Base-by-base conservation (phyloP, 2,797 vertebrate species). In the Echeneis naucrates region DNA sequence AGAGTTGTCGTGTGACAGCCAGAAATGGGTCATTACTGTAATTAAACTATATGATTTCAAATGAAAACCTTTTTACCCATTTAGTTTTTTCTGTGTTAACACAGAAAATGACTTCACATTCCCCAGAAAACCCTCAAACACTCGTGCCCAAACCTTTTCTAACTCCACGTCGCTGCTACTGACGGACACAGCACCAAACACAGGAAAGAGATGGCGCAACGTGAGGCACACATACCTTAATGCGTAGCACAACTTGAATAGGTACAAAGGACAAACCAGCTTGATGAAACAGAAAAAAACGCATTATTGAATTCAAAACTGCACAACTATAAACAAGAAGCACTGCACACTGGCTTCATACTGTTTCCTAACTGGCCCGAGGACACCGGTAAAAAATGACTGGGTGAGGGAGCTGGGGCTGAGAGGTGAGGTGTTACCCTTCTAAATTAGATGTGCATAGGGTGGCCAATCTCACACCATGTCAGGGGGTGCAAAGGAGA, bases 351-450 rank as follows among this genome's bases (percentile, higher is more conserved):
- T 62, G 40, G 27, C 58, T 21, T 67, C 65, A 60, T 5, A 26
- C 59, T 60, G 50, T 58, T 52, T 65, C 30, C 69, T 89, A 88
- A 91, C 84, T 82, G 80, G 79, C 66, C 14, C 32, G 56, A 44
- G 53, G 24, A 16, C n/a, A 19, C 44, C 48, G 33, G 44, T 54
- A 38, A 47, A 47, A 68, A 61, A 58, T 4, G 12, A 21, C 5
- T 30, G 17, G 16, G 5, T 37, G 59, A 48, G 27, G 21, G 26
- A 67, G 68, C 47, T 50, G 27, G 60, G 27, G 66, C 32, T 47
- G 69, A 56, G 47, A 13, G 23, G 19, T 26, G 47, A 50, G 42
- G 53, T 72, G 67, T 50, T 71, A 69, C 13, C 12, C 19, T 52
- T 26, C 21, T 23, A 60, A 60, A 75, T 77, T 68, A 59, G 42